Evolutionary conservation across 2,113 vertebrate genomes (phyloP).

Genomic region (Brachyhypopomus occidentalis): DNA sequence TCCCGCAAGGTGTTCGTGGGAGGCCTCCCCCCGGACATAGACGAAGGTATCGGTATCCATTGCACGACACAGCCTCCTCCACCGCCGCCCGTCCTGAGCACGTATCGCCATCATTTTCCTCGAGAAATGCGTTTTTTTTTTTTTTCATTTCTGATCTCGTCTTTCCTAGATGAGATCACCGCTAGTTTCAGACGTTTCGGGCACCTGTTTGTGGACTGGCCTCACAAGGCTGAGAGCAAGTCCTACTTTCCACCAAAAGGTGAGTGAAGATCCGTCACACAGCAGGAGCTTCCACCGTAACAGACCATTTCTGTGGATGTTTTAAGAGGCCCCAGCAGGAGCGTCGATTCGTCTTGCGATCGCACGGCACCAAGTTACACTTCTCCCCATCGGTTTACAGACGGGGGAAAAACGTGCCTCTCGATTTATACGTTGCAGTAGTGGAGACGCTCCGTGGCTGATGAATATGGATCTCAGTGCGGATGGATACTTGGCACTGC

Average conservation of each 20-base stretch:
- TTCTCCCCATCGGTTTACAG: background rate
- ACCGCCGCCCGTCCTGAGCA: background rate
- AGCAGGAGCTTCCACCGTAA: background rate
- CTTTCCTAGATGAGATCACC: constrained; percentile 83
- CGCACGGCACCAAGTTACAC: background rate
- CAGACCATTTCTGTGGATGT: background rate
- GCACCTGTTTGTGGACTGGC: constrained; percentile 90
- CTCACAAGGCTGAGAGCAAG: constrained; percentile 92
- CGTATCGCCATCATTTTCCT: background rate
- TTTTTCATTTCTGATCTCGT: constrained; percentile 17
- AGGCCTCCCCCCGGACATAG: constrained; percentile 95
- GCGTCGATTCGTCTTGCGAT: background rate
- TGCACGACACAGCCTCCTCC: background rate
- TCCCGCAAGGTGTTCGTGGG: constrained; percentile 98
- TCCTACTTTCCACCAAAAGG: constrained; percentile 93
- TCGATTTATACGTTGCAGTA: background rate
- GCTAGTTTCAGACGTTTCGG: constrained; percentile 91
- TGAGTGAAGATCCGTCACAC: constrained; percentile 55
- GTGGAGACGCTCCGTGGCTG: background rate
- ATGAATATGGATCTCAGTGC: background rate
- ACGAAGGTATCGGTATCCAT: constrained; percentile 85
- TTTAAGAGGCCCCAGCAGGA: background rate
- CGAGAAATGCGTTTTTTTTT: too few species aligned
- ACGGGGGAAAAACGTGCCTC: background rate
- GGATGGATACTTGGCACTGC: background rate